phyloP scores from a whole-genome alignment of 2,113 vertebrate genomes.

The Lampris incognitus region DNA sequence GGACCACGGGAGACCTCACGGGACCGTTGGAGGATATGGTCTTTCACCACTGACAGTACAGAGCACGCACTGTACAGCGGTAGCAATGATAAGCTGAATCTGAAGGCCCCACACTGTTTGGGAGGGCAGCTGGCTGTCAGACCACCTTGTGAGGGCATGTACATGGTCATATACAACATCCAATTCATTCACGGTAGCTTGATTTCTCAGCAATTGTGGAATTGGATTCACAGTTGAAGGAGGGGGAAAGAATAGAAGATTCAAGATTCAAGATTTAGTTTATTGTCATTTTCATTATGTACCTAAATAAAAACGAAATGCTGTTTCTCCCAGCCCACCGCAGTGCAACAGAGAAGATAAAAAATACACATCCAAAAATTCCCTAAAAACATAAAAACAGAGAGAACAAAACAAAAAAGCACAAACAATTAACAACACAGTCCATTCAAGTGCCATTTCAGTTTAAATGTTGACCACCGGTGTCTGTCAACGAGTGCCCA shows the following conservation, averaged over 20 bases:
- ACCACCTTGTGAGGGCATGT: slow-evolving; percentile 39
- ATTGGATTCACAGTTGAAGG: slow-evolving; percentile 20
- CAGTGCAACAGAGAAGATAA: too few relatives aligned
- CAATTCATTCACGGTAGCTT: slow-evolving; percentile 32
- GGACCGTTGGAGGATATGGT: slow-evolving; percentile 35
- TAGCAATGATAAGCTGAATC: slow-evolving; percentile 28
- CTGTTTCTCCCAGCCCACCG: too few relatives aligned
- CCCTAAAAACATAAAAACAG: too few relatives aligned
- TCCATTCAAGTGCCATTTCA: too few relatives aligned
- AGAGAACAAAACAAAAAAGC: too few relatives aligned
- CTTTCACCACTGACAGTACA: slow-evolving; percentile 56
- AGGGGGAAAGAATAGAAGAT: background rate
- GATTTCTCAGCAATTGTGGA: slow-evolving; percentile 22
- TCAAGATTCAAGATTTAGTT: too few relatives aligned
- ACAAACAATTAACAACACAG: too few relatives aligned
- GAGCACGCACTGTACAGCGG: slow-evolving; percentile 40
- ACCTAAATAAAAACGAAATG: too few relatives aligned
- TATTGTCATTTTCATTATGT: too few relatives aligned
- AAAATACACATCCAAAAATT: too few relatives aligned
- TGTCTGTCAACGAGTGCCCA: too few relatives aligned
- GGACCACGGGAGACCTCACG: slow-evolving; percentile 21
- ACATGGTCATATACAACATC: slow-evolving; percentile 44
- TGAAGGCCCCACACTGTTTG: slow-evolving; percentile 33
- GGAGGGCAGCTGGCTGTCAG: slow-evolving; percentile 30
- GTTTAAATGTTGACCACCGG: too few relatives aligned